Conservation (phyloP, 1,140 invertebrate genomes). For the Sitobion miscanthi region DNA sequence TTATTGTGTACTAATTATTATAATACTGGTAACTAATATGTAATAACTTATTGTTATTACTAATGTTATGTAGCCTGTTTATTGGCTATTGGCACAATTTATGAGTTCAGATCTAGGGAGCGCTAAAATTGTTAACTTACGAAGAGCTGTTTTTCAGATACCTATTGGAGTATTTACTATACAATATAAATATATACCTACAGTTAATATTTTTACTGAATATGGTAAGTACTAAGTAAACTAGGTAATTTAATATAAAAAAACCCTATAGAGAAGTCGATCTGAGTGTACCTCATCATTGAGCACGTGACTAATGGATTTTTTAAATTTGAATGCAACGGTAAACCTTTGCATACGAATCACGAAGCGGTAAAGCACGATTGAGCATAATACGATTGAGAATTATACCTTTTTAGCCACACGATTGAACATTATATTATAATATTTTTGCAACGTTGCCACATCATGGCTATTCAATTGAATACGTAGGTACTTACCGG, state of each 20-base stretch:
- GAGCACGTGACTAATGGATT: not conserved
- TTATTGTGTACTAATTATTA: not conserved
- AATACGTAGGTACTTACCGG: too few species aligned
- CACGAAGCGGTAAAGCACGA: too few species aligned
- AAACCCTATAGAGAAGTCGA: too few species aligned
- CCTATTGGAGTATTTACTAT: too few species aligned
- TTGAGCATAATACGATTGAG: too few species aligned
- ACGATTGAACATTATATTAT: too few species aligned
- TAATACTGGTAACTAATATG: too few species aligned
- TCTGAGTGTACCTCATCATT: not conserved
- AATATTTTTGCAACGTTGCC: too few species aligned
- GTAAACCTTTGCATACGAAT: not conserved
- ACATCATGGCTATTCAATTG: too few species aligned
- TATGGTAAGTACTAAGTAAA: not conserved
- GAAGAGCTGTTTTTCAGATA: not conserved
- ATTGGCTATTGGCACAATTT: not conserved
- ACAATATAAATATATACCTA: too few species aligned
- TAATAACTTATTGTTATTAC: not conserved
- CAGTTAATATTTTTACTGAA: too few species aligned
- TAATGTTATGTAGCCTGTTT: not conserved
- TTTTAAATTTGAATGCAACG: not conserved
- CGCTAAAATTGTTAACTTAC: not conserved
- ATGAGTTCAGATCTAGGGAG: not conserved
- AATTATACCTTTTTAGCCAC: too few species aligned
- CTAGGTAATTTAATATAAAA: not conserved